Conservation (phyloP, 2,797 vertebrate species). For the Novumbra hubbsi region DNA sequence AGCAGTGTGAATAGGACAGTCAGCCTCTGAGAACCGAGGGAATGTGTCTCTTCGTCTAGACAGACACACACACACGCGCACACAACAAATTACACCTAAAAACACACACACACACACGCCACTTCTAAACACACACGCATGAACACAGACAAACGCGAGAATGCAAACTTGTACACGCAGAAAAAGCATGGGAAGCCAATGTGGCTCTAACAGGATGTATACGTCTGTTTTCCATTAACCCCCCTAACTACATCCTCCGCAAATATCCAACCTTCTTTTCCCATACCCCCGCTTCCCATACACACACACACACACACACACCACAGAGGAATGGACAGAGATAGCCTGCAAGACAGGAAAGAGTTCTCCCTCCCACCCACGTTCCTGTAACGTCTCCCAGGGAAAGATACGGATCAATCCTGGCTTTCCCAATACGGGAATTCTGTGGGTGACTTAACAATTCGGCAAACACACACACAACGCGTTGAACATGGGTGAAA, state of each 20-base stretch:
- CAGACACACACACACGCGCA: background rate
- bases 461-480: background rate
- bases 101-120: background rate
- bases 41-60: background rate
- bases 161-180: too few species aligned
- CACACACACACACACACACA: slow-evolving; percentile 8
- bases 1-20: background rate
- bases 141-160: background rate
- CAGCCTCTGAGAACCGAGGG: background rate
- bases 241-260: background rate
- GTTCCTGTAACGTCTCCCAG: background rate
- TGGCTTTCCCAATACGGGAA: background rate
- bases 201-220: background rate
- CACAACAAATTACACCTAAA: background rate
- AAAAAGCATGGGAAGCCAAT: too few species aligned
- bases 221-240: background rate
- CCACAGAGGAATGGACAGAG: background rate
- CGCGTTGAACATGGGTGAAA: background rate
- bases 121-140: background rate
- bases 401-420: background rate
- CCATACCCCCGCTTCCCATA: background rate
- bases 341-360: too few species aligned
- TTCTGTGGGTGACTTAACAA: background rate
- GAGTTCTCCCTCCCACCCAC: slow-evolving; percentile 3
- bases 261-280: background rate